Percentiles rank a stretch among this genome's conserved stretches.
These are phyloP conservation scores for Pseudococcus viburni DNA, from an alignment of 2,888 invertebrate species.

Conservation along the genomic window DNA sequence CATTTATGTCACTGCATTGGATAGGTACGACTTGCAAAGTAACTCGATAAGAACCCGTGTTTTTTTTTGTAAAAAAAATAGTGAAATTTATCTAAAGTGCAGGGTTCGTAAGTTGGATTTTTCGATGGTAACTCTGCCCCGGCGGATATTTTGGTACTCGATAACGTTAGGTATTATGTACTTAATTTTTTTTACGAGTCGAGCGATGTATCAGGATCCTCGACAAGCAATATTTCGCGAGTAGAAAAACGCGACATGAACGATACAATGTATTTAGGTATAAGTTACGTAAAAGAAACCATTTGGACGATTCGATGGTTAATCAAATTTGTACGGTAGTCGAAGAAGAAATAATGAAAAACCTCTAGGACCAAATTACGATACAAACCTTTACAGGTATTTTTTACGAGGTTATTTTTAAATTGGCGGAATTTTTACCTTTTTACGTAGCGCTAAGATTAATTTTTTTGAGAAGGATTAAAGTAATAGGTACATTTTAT, in stretches of 20 bases:
- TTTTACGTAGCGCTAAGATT: constrained; percentile 29
- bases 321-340: not conserved
- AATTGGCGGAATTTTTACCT: not conserved
- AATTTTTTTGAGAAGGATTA: not conserved
- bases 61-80: not conserved
- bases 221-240: not conserved
- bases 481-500: not conserved
- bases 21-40: not conserved
- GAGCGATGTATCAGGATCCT: not conserved
- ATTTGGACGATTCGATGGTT: not conserved
- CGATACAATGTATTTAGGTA: not conserved
- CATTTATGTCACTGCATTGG: constrained; percentile 1
- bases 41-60: not conserved
- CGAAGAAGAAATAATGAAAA: not conserved
- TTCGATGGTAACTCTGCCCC: constrained; percentile 3
- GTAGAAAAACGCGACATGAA: not conserved
- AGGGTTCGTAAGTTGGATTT: not conserved
- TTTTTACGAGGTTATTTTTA: constrained; percentile 31
- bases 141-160: not conserved
- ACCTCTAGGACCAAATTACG: constrained; percentile 33
- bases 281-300: not conserved
- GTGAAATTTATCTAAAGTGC: not conserved
- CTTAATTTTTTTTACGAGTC: not conserved
- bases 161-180: not conserved
- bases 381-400: constrained; percentile 9